Conservation (phyloP, 2,113 vertebrate species). For the Bambusicola thoracicus region DNA sequence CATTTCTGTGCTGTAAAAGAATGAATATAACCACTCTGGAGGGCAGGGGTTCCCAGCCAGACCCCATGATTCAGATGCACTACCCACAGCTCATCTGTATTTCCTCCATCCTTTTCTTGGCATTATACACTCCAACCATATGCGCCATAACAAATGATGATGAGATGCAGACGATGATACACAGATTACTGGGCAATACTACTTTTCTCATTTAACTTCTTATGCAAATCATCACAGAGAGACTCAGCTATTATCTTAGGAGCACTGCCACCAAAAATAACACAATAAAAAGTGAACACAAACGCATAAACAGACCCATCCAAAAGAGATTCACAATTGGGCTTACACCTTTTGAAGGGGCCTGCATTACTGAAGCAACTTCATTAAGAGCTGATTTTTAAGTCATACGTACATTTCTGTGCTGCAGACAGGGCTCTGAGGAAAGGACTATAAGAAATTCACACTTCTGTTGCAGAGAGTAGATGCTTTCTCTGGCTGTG, state of each 20-base stretch:
- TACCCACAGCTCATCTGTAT: neutral
- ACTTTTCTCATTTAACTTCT: conserved; percentile 38
- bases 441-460: neutral
- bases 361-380: neutral
- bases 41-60: neutral
- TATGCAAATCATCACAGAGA: conserved; percentile 31
- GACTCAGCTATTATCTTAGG: conserved; percentile 26
- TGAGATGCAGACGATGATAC: conserved; percentile 14
- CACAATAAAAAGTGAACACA: neutral
- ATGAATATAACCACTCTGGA: neutral
- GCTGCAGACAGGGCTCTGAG: neutral
- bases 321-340: neutral
- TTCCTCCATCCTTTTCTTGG: neutral
- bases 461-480: neutral
- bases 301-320: neutral
- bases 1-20: neutral
- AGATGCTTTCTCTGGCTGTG: neutral
- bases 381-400: neutral
- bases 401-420: neutral
- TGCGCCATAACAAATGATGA: neutral
- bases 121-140: neutral
- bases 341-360: neutral
- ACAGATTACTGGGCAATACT: conserved; percentile 40
- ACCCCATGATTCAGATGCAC: neutral
- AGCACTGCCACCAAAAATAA: neutral